Percentiles rank a stretch among this genome's conserved stretches.
Conservation (phyloP, 2,888 invertebrate species). For the Ferrisia virgata region DNA sequence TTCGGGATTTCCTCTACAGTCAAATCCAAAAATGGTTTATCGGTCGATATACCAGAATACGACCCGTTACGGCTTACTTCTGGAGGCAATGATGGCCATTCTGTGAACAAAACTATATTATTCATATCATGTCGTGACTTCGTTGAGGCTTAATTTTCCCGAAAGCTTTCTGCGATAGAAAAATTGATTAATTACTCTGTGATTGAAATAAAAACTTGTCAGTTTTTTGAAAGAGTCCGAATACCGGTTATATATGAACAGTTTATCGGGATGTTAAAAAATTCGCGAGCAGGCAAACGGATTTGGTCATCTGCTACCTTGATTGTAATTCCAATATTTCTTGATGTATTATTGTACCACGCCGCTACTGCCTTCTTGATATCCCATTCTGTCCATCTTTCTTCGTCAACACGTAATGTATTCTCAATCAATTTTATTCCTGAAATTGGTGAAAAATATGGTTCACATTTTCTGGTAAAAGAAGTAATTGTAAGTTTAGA, state of each 20-base stretch:
- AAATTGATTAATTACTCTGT: conserved; percentile 15
- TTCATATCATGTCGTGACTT: not conserved
- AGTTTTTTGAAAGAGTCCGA: conserved; percentile 11
- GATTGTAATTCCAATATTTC: conserved; percentile 16
- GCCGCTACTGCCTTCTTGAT: not conserved
- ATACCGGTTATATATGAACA: conserved; percentile 29
- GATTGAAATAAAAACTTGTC: conserved; percentile 9
- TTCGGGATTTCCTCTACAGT: not conserved
- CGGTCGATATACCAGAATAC: not conserved
- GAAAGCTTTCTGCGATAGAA: conserved; percentile 15
- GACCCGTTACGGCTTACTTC: not conserved
- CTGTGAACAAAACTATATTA: not conserved
- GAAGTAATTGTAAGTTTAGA: not conserved
- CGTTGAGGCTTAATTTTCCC: not conserved
- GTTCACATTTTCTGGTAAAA: no score
- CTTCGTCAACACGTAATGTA: not conserved
- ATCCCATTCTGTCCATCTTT: conserved; percentile 33
- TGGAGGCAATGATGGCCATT: not conserved
- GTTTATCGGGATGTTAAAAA: conserved; percentile 26
- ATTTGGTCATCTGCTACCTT: conserved; percentile 27
- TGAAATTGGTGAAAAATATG: not conserved
- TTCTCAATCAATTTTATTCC: not conserved
- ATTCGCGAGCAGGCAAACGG: conserved; percentile 5
- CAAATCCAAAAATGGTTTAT: not conserved
- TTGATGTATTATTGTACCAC: conserved; percentile 13